A percentile compares a stretch with the other conserved stretches of the same genome.
phyloP scores from a whole-genome alignment of 2,113 vertebrate genomes.

The Amia ocellicauda region DNA sequence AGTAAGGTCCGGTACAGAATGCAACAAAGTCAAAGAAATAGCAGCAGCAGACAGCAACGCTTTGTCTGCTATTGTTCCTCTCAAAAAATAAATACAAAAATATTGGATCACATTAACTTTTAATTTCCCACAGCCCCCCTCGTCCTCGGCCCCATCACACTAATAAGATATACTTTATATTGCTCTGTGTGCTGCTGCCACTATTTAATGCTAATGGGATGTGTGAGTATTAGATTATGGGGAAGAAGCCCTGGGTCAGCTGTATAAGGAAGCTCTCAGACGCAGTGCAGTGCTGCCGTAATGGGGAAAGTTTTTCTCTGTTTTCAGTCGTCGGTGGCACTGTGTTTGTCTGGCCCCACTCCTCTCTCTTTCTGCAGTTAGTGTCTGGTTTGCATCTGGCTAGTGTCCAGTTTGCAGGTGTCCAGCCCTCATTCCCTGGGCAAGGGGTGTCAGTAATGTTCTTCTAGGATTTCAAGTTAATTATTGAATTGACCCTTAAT shows the following conservation, averaged over 20 bases:
- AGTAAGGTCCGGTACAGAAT: no score
- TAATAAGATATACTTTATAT: conserved; percentile 65
- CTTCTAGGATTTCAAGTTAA: no score
- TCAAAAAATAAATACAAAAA: no score
- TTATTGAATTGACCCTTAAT: no score
- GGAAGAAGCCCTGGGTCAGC: conserved; percentile 44
- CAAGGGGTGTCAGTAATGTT: no score
- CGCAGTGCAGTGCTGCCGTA: conserved; percentile 59
- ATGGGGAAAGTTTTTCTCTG: conserved; percentile 52
- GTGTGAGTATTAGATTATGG: conserved; percentile 59
- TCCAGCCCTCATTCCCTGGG: no score
- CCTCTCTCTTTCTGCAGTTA: conserved; percentile 52
- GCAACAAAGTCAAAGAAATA: no score
- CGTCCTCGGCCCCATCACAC: conserved; percentile 28
- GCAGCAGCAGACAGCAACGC: no score
- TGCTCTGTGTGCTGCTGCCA: conserved; percentile 51
- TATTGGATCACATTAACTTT: no score
- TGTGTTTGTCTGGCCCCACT: conserved; percentile 37
- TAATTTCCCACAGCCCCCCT: conserved; percentile 19
- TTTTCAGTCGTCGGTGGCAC: conserved; percentile 39
- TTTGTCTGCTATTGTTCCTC: no score
- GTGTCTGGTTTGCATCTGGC: conserved; percentile 2
- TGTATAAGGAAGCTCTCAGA: conserved; percentile 60
- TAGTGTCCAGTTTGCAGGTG: no score
- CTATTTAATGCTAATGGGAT: conserved; percentile 66